Conservation (phyloP, 2,888 invertebrate genomes). For the Pandemis heparana region DNA sequence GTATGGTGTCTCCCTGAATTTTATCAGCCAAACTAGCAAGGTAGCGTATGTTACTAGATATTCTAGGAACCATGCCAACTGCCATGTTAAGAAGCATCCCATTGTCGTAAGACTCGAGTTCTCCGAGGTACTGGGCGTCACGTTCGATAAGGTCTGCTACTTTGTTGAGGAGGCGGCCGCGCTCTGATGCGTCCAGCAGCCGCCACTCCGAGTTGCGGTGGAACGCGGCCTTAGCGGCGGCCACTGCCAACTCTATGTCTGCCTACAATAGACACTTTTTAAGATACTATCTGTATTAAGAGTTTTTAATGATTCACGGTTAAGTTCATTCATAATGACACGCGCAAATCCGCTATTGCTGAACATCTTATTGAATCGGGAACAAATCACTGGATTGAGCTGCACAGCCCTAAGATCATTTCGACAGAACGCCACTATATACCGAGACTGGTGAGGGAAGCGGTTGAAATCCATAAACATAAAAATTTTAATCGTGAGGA, state of each 20-base stretch:
- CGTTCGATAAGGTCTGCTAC: constrained; percentile 92
- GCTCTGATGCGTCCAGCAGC: constrained; percentile 91
- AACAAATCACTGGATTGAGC: no score
- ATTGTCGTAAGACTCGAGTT: constrained; percentile 95
- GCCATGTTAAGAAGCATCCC: constrained; percentile 91
- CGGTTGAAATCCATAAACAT: no score
- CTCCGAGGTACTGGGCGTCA: constrained; percentile 89
- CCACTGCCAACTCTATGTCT: constrained; percentile 83
- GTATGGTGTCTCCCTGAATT: constrained; percentile 90
- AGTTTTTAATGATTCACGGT: not conserved
- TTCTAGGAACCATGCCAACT: constrained; percentile 81
- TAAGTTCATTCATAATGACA: no score
- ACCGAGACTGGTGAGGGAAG: no score
- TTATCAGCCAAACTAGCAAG: constrained; percentile 96
- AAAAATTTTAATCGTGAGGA: no score
- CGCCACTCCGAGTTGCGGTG: constrained; percentile 90
- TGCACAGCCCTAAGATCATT: no score
- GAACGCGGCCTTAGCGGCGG: constrained; percentile 91
- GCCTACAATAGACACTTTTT: not conserved
- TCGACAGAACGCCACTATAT: no score
- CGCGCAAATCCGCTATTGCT: no score
- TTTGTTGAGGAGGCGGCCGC: constrained; percentile 90
- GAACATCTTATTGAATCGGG: no score
- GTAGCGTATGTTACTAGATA: constrained; percentile 87
- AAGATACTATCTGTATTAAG: no score